Conservation (phyloP, 2,797 vertebrate species). For the Dicrostonyx torquatus region DNA sequence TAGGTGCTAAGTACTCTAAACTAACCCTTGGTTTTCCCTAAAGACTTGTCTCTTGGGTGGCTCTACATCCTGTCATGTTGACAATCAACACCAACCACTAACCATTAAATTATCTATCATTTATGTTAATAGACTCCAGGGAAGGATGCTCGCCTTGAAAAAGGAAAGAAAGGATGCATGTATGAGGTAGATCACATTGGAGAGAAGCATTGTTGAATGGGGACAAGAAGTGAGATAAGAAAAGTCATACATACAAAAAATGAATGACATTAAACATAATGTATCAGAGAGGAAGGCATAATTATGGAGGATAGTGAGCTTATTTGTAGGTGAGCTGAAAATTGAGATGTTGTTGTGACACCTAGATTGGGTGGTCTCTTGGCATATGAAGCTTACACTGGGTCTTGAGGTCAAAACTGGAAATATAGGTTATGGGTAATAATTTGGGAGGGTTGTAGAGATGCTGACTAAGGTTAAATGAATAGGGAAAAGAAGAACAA, state of each 20-base stretch:
- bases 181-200: not conserved
- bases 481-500: not conserved
- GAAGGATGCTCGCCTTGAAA: too few species aligned
- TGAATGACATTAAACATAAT: not conserved
- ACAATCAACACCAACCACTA: not conserved
- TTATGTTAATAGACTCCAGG: not conserved
- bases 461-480: not conserved
- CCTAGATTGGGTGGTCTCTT: not conserved
- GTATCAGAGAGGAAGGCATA: not conserved
- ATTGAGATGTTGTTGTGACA: not conserved
- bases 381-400: fast-evolving
- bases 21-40: not conserved
- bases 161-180: not conserved
- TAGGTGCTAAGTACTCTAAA: not conserved
- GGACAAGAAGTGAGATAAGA: not conserved
- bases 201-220: not conserved
- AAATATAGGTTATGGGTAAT: too few species aligned
- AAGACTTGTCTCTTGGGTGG: not conserved
- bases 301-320: not conserved
- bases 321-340: not conserved
- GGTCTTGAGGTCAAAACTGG: too few species aligned
- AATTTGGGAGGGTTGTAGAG: not conserved
- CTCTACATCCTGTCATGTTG: not conserved
- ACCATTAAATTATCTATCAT: not conserved
- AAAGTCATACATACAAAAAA: not conserved